These are phyloP conservation scores for Portunus trituberculatus DNA, from an alignment of 1,140 invertebrate species.

Conservation along the genomic window DNA sequence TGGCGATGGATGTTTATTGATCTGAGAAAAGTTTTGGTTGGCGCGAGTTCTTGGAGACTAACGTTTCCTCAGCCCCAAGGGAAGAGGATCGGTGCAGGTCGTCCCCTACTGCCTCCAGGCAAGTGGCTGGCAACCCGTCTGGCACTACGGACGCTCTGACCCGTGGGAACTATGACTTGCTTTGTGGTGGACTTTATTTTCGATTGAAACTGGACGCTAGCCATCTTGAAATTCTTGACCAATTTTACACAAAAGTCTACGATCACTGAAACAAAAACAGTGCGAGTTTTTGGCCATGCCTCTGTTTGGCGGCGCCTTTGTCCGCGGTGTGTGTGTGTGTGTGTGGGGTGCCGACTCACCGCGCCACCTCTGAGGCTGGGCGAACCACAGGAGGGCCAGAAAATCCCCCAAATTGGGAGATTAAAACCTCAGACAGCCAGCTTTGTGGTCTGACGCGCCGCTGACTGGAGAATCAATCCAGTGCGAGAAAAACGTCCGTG, in stretches of 20 bases:
- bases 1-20: neutral
- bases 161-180: neutral
- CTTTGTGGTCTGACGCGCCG: slow-evolving; percentile 16
- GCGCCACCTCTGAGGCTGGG: neutral
- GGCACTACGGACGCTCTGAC: neutral
- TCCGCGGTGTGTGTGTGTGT: neutral
- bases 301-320: neutral
- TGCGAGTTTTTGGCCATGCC: neutral
- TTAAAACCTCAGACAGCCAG: slow-evolving; percentile 9
- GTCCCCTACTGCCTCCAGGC: neutral
- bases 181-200: neutral
- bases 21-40: slow-evolving; percentile 2
- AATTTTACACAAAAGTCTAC: neutral
- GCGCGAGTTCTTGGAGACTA: slow-evolving; percentile 9
- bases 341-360: neutral
- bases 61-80: neutral
- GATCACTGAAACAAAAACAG: neutral
- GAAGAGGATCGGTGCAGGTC: neutral
- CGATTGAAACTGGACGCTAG: neutral
- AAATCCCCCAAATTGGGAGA: slow-evolving; percentile 3
- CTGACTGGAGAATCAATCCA: slow-evolving; percentile 20
- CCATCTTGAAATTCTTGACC: neutral
- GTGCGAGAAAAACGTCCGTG: neutral
- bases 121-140: neutral
- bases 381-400: neutral